Conservation (phyloP, 2,888 invertebrate species). For the Nephrotoma guestfalica region DNA sequence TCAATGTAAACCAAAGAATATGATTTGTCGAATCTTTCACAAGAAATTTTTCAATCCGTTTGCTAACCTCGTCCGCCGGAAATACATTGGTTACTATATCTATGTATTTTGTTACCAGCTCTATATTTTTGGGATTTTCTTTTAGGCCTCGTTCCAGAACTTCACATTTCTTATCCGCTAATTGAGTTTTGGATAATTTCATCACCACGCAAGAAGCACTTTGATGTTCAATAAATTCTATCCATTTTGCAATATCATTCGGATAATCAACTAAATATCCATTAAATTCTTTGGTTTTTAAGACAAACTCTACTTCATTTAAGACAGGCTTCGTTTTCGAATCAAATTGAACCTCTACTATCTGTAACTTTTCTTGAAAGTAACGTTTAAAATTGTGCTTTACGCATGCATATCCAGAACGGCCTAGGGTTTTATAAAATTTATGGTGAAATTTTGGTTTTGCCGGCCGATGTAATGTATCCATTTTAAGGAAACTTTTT, state of each 20-base stretch:
- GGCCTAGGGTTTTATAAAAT: conserved; percentile 17
- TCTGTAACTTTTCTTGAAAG: conserved; percentile 13
- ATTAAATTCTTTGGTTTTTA: conserved; percentile 39
- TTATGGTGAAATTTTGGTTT: conserved; percentile 37
- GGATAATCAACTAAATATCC: conserved; percentile 35
- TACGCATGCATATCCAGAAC: neutral
- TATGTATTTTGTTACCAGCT: conserved; percentile 32
- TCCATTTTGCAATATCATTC: conserved; percentile 40
- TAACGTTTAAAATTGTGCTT: conserved; percentile 14
- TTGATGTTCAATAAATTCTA: conserved; percentile 44
- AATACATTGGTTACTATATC: conserved; percentile 33
- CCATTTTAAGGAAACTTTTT: conserved; percentile 40
- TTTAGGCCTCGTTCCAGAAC: conserved; percentile 45
- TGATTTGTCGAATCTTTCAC: conserved; percentile 32
- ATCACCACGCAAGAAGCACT: conserved; percentile 23
- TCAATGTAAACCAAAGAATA: conserved; percentile 26
- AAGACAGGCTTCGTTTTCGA: conserved; percentile 9
- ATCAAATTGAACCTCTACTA: conserved; percentile 12
- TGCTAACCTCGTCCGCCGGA: conserved; percentile 43
- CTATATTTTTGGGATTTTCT: conserved; percentile 38
- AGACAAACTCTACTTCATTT: conserved; percentile 35
- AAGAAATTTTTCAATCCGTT: conserved; percentile 32
- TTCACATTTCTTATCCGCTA: conserved; percentile 41
- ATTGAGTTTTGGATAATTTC: conserved; percentile 22
- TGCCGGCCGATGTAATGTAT: conserved; percentile 47